Evolutionary conservation across 2,113 vertebrate species (phyloP).

Genomic region (Notothenia rossii): DNA sequence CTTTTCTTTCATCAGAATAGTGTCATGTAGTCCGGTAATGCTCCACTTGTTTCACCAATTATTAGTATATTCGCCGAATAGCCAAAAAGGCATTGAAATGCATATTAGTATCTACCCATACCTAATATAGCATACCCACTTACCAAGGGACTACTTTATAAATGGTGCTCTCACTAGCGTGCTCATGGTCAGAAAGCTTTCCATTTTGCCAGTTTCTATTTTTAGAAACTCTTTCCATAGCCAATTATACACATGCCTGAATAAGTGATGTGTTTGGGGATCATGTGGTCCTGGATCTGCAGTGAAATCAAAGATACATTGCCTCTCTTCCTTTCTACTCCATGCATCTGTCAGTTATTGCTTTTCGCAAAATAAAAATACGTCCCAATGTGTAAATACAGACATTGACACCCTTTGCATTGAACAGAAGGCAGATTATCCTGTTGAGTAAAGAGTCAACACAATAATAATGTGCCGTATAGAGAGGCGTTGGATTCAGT

Average conservation of each 20-base stretch:
- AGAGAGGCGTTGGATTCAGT: background rate
- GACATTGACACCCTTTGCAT: background rate
- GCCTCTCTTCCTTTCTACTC: background rate
- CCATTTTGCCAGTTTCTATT: slow-evolving; percentile 13
- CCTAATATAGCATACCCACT: too few relatives aligned
- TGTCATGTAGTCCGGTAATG: too few relatives aligned
- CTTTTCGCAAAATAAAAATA: background rate
- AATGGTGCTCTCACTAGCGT: background rate
- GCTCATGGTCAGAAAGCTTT: background rate
- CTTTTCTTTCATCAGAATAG: too few relatives aligned
- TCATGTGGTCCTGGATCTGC: too few relatives aligned
- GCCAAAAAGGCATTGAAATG: too few relatives aligned
- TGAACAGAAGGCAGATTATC: background rate
- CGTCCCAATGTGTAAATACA: background rate
- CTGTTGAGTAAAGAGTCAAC: slow-evolving; percentile 7
- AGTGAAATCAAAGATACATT: too few relatives aligned
- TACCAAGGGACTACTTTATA: too few relatives aligned
- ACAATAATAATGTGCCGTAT: slow-evolving; percentile 5
- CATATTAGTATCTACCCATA: too few relatives aligned
- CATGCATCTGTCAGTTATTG: background rate
- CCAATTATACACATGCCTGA: background rate
- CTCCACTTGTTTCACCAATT: too few relatives aligned
- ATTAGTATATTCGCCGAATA: too few relatives aligned
- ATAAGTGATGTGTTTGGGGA: background rate
- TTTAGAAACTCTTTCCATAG: background rate